Evolutionary conservation across 2,888 invertebrate species (phyloP).

Genomic region (Aphidoletes aphidimyza): DNA sequence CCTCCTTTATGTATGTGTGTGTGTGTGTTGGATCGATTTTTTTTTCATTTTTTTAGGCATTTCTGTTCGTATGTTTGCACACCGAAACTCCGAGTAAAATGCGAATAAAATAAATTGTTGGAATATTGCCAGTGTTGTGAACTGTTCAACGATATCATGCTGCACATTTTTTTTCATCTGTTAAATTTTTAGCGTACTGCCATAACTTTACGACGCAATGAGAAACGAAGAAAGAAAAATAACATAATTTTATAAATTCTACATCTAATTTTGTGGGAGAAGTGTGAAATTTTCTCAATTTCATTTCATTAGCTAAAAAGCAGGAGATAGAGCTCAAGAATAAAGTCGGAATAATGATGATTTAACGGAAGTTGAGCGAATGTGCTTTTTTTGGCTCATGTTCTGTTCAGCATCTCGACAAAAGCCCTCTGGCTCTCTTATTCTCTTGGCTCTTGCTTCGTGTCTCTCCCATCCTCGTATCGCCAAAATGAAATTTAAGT

Average conservation of each 20-base stretch:
- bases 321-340: constrained; percentile 47
- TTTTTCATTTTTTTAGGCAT: not conserved
- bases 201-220: too few species aligned
- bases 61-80: not conserved
- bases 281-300: constrained; percentile 15
- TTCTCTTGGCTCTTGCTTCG: too few species aligned
- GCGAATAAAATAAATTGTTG: not conserved
- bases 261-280: constrained; percentile 22
- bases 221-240: not conserved
- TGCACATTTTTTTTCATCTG: not conserved
- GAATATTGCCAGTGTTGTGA: not conserved
- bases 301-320: constrained; percentile 45
- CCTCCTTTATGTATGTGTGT: not conserved
- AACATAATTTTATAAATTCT: not conserved
- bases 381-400: not conserved
- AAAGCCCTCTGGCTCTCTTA: not conserved
- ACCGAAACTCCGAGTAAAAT: not conserved
- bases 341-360: not conserved
- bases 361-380: constrained; percentile 44
- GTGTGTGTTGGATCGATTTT: not conserved
- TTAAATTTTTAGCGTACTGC: not conserved
- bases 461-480: too few species aligned
- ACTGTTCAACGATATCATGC: constrained; percentile 17
- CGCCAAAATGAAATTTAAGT: constrained; percentile 18
- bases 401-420: too few species aligned